These are phyloP conservation scores for Ichneumon xanthorius DNA, from an alignment of 2,888 invertebrate species.

Conservation along the genomic window DNA sequence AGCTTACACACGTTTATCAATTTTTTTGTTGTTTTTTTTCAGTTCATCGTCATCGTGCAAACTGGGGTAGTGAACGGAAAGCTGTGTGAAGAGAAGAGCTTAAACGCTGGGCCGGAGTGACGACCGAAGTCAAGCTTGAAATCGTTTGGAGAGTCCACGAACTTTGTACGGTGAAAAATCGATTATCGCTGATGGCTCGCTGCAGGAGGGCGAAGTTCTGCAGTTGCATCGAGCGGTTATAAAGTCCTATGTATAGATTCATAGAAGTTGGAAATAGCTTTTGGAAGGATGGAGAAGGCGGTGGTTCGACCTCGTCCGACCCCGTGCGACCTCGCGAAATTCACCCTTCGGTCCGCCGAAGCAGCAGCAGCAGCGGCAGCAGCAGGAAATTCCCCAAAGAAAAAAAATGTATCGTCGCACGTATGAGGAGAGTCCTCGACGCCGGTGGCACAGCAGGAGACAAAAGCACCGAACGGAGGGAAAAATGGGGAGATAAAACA, in stretches of 20 bases:
- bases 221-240: conserved; percentile 29
- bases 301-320: conserved; percentile 48
- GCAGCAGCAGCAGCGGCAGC: not conserved
- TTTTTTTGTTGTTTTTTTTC: conserved; percentile 17
- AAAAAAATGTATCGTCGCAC: not conserved
- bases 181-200: conserved; percentile 49
- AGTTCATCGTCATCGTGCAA: not conserved
- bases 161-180: conserved; percentile 40
- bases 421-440: conserved; percentile 5
- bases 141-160: conserved; percentile 6
- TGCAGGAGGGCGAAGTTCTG: conserved; percentile 16
- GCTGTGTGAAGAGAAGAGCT: not conserved
- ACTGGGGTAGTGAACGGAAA: not conserved
- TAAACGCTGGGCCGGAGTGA: not conserved
- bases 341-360: not conserved
- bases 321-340: conserved; percentile 44
- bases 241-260: not conserved
- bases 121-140: conserved; percentile 11
- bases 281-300: conserved; percentile 8
- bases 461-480: conserved; percentile 50
- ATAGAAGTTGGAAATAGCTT: conserved; percentile 42
- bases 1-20: conserved; percentile 21
- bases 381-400: not conserved
- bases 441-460: conserved; percentile 51
- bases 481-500: conserved; percentile 43